Evolutionary conservation across 1,140 invertebrate genomes (phyloP).

Genomic region (Plutomurus gul): DNA sequence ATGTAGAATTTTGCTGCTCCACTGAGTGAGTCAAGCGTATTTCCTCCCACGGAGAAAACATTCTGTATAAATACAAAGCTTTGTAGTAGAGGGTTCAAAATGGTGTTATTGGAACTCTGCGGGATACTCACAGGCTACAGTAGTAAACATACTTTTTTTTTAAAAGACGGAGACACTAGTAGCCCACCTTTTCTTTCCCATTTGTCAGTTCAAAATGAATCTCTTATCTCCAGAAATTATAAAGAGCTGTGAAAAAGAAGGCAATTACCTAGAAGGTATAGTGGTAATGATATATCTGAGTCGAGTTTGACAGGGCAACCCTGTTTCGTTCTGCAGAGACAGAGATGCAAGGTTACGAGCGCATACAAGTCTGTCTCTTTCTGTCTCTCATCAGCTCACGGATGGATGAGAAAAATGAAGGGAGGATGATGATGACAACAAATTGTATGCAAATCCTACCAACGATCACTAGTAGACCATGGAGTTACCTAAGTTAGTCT

Average conservation of each 20-base stretch:
- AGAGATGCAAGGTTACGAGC: not conserved
- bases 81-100: not conserved
- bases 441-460: not conserved
- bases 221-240: no score
- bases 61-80: not conserved
- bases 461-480: not conserved
- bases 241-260: no score
- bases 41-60: not conserved
- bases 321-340: not conserved
- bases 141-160: no score
- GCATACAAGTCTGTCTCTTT: no score
- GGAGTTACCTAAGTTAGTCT: no score
- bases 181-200: no score
- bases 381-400: no score
- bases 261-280: no score
- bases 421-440: slow-evolving; percentile 1
- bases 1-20: not conserved
- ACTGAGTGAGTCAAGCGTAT: not conserved
- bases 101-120: not conserved
- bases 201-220: no score
- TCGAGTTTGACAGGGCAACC: no score
- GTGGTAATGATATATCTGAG: no score
- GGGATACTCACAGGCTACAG: not conserved
- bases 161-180: no score
- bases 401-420: not conserved